Conservation (phyloP, 2,888 invertebrate genomes). For the Chalcosyrphus nemorum region DNA sequence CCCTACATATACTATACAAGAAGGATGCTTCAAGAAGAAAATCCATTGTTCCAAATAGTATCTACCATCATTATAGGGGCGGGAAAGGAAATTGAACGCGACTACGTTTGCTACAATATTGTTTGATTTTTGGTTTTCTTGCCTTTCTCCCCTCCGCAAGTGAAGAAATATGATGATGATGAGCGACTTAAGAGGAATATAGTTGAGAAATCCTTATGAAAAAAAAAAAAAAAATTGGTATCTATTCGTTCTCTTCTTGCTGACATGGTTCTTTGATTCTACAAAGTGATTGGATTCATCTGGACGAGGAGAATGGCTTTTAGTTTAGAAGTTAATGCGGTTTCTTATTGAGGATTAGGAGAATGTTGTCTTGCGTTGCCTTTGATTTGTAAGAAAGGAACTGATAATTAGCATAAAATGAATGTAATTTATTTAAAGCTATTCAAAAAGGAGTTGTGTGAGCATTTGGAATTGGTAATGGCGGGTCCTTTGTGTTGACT, state of each 20-base stretch:
- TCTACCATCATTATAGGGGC: constrained; percentile 69
- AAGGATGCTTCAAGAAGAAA: constrained; percentile 46
- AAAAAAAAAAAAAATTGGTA: constrained; percentile 21
- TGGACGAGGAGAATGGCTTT: not conserved
- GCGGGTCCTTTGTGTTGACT: not conserved
- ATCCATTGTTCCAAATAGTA: constrained; percentile 67
- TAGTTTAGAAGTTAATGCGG: constrained; percentile 1
- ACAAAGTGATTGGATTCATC: constrained; percentile 45
- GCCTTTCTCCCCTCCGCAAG: not conserved
- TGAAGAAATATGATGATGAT: constrained; percentile 55
- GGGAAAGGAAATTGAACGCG: constrained; percentile 51
- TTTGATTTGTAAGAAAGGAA: not conserved
- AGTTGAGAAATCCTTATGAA: constrained; percentile 52
- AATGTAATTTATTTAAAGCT: not conserved
- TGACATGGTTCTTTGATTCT: constrained; percentile 45
- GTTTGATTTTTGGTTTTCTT: not conserved
- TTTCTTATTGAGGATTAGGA: constrained; percentile 22
- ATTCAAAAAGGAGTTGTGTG: too few species aligned
- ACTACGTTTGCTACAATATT: constrained; percentile 34
- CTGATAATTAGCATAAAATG: constrained; percentile 22
- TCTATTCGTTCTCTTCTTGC: constrained; percentile 11
- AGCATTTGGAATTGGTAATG: not conserved
- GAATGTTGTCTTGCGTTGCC: not conserved
- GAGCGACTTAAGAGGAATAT: constrained; percentile 64
- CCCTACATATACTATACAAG: not conserved